Evolutionary conservation across 2,113 vertebrate genomes (phyloP).

Genomic region (Paraplagusia blochii): DNA sequence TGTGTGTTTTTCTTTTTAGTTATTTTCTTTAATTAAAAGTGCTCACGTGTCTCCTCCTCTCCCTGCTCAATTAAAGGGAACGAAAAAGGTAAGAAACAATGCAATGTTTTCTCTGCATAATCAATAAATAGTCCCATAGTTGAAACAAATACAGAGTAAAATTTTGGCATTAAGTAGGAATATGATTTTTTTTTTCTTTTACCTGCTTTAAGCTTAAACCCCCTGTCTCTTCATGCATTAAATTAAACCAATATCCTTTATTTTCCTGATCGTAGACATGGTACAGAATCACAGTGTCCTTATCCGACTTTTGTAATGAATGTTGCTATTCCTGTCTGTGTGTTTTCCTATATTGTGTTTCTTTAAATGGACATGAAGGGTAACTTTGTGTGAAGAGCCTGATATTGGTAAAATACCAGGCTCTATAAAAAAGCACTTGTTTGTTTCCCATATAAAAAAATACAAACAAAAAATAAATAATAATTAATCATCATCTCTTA

Average conservation of each 20-base stretch:
- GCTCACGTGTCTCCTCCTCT: not conserved
- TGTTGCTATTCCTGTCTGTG: conserved; percentile 43
- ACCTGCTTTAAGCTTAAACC: conserved; percentile 15
- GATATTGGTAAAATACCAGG: conserved; percentile 18
- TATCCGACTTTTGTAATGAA: conserved; percentile 17
- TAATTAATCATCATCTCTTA: no score
- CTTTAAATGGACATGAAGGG: conserved; percentile 49
- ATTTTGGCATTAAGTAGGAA: conserved; percentile 8
- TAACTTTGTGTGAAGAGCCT: conserved; percentile 36
- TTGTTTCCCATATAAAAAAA: conserved; percentile 1
- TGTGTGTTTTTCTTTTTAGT: no score
- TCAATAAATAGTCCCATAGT: conserved; percentile 26
- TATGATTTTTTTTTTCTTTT: conserved; percentile 35
- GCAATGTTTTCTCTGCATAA: conserved; percentile 29
- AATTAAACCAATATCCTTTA: not conserved
- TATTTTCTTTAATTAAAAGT: no score
- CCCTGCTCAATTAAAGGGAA: conserved; percentile 22
- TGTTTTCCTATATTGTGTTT: conserved; percentile 43
- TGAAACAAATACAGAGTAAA: not conserved
- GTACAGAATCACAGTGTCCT: no score
- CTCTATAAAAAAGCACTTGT: conserved; percentile 10
- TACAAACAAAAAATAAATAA: not conserved
- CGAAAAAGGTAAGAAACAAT: conserved; percentile 42
- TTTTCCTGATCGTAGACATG: not conserved
- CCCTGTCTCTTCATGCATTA: conserved; percentile 30